These are phyloP conservation scores for Drosophila conformis DNA, from an alignment of 2,888 invertebrate genomes.

Conservation along the genomic window DNA sequence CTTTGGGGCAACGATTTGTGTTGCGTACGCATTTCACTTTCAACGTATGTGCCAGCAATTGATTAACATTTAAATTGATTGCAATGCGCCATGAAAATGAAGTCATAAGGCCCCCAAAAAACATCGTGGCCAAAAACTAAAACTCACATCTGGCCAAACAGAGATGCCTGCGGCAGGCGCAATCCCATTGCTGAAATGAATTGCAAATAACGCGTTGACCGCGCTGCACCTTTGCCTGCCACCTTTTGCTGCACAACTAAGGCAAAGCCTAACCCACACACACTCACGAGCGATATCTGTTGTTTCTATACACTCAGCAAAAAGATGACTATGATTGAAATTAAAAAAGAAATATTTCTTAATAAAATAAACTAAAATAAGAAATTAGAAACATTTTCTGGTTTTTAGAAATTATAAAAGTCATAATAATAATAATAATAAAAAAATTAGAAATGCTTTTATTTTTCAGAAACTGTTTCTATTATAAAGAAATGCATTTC, in stretches of 20 bases:
- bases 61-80: conserved; percentile 78
- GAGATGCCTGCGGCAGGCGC: conserved; percentile 38
- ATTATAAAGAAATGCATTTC: no score
- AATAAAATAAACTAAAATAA: no score
- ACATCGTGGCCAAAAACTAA: conserved; percentile 28
- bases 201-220: conserved; percentile 80
- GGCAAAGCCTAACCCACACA: conserved; percentile 55
- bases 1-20: background rate
- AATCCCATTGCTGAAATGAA: conserved; percentile 54
- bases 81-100: conserved; percentile 70
- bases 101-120: conserved; percentile 41
- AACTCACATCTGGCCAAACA: conserved; percentile 36
- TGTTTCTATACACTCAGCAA: background rate
- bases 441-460: background rate
- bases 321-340: background rate
- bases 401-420: background rate
- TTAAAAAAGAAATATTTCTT: no score
- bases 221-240: conserved; percentile 77
- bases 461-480: background rate
- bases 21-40: conserved; percentile 43
- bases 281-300: conserved; percentile 64
- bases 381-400: background rate
- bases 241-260: conserved; percentile 73
- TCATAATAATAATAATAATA: background rate
- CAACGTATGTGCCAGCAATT: conserved; percentile 52